Percentiles rank a stretch among this genome's conserved stretches.
Conservation (phyloP, 2,113 vertebrate genomes). For the Phoxinus phoxinus region DNA sequence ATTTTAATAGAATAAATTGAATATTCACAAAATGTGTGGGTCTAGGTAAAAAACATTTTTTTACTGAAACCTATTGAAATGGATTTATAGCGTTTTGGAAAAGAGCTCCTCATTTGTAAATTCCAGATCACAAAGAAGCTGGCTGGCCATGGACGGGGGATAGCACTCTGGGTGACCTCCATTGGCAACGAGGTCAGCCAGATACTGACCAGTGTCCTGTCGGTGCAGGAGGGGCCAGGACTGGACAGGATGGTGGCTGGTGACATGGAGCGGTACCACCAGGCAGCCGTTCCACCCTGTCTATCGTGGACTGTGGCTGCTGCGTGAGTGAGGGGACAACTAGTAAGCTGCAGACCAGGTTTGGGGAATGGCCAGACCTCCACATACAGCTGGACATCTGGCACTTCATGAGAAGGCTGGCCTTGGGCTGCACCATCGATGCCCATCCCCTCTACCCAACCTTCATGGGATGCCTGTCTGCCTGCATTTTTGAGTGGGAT, state of each 20-base stretch:
- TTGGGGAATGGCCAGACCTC: slow-evolving; percentile 29
- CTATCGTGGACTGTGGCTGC: slow-evolving; percentile 39
- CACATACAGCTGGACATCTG: slow-evolving; percentile 27
- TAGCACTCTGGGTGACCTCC: slow-evolving; percentile 28
- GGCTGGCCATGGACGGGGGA: slow-evolving; percentile 30
- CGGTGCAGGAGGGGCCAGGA: slow-evolving; percentile 32
- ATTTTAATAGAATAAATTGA: no score
- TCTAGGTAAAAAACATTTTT: no score
- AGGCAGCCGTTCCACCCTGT: slow-evolving; percentile 41
- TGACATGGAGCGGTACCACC: slow-evolving; percentile 12
- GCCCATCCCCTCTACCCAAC: slow-evolving; percentile 33
- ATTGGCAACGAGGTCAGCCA: slow-evolving; percentile 45
- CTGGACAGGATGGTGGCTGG: slow-evolving; percentile 22
- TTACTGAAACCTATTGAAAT: no score
- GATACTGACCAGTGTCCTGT: slow-evolving; percentile 40
- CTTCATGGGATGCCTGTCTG: slow-evolving; percentile 29
- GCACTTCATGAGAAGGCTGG: slow-evolving; percentile 42
- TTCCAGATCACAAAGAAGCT: slow-evolving; percentile 52
- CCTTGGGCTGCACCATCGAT: slow-evolving; percentile 16
- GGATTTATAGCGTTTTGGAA: no score
- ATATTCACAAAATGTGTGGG: no score
- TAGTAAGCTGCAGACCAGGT: slow-evolving; percentile 36
- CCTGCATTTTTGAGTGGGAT: slow-evolving; percentile 37
- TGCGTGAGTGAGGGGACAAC: neutral
- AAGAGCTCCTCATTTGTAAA: no score